These are phyloP conservation scores for Pteropus alecto DNA, from an alignment of 2,113 vertebrate genomes.

Conservation along the genomic window DNA sequence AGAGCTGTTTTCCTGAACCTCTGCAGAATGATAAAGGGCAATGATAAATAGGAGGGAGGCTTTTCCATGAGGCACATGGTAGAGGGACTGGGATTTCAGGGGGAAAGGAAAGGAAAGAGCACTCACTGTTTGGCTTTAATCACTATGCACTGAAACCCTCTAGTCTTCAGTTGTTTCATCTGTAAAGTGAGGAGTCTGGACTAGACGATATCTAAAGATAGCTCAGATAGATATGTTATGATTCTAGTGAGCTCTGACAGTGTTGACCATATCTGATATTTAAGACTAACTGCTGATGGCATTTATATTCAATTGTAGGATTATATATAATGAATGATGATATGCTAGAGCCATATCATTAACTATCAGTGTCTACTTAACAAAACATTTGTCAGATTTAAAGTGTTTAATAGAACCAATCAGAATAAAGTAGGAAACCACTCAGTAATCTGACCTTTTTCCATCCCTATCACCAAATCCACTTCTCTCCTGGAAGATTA, in stretches of 20 bases:
- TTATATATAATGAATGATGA: background rate
- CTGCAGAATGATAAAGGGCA: background rate
- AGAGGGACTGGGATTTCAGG: background rate
- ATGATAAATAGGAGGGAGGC: background rate
- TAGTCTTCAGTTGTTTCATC: background rate
- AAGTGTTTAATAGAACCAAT: background rate
- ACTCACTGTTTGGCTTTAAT: background rate
- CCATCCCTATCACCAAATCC: background rate
- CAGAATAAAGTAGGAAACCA: background rate
- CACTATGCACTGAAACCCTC: background rate
- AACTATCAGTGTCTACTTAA: constrained; percentile 16
- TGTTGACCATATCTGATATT: constrained; percentile 55
- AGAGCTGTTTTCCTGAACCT: background rate
- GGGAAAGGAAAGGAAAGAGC: background rate
- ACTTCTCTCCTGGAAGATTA: background rate
- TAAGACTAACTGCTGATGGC: constrained; percentile 43
- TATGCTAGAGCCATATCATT: background rate
- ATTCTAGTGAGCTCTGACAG: constrained; percentile 39
- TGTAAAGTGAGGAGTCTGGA: background rate
- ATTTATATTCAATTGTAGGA: constrained; percentile 51
- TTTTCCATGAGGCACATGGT: background rate
- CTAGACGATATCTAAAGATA: background rate
- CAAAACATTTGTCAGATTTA: background rate
- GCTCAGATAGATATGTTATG: background rate
- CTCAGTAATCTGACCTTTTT: background rate